Conservation (phyloP, 2,797 vertebrate genomes). For the Syngnathus acus region DNA sequence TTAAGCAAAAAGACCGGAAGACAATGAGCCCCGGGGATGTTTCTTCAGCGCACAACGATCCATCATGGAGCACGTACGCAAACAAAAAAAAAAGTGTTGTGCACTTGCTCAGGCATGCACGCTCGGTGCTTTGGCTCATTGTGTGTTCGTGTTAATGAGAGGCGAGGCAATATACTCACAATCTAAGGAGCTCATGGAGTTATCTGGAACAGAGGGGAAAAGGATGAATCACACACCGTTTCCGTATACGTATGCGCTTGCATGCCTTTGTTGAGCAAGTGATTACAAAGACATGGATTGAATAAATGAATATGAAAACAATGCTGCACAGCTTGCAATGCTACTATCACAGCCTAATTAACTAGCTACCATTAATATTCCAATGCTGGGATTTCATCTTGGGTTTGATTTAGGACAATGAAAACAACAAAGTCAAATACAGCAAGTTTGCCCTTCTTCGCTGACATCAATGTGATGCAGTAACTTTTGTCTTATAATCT, state of each 20-base stretch:
- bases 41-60: constrained; percentile 36
- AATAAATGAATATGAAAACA: constrained; percentile 18
- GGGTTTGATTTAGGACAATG: neutral
- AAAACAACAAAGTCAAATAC: neutral
- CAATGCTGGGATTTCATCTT: neutral
- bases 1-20: constrained; percentile 49
- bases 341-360: neutral
- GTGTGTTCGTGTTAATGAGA: constrained; percentile 12
- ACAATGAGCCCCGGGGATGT: constrained; percentile 23
- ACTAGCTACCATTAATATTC: neutral
- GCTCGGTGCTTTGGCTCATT: constrained; percentile 17
- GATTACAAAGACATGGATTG: constrained; percentile 1
- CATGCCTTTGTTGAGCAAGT: constrained; percentile 2
- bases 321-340: constrained; percentile 7
- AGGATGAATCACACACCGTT: constrained; percentile 6
- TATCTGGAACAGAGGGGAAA: constrained; percentile 71
- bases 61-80: constrained; percentile 37
- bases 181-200: constrained; percentile 80
- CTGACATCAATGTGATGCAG: neutral
- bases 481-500: neutral
- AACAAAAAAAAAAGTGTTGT: constrained; percentile 36
- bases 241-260: neutral
- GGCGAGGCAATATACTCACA: constrained; percentile 75
- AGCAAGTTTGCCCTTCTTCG: neutral
- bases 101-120: constrained; percentile 41